A percentile compares a stretch with the other conserved stretches of the same genome.
Conservation (phyloP, 2,888 invertebrate genomes). For the Cephus spinipes region DNA sequence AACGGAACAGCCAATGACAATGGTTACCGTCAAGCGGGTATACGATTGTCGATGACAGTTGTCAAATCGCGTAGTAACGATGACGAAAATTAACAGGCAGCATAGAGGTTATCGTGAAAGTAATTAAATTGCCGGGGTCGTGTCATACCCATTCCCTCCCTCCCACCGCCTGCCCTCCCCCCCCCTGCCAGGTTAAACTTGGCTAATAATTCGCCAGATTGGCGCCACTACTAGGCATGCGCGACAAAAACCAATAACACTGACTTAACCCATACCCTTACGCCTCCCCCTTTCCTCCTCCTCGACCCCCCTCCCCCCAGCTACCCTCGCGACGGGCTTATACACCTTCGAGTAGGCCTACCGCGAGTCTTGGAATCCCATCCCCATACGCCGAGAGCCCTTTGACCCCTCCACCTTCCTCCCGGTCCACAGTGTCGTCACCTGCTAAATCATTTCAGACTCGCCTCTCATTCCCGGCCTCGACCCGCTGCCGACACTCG, state of each 20-base stretch:
- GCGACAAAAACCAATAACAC: slow-evolving; percentile 64
- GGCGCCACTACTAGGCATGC: slow-evolving; percentile 60
- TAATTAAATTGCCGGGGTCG: slow-evolving; percentile 27
- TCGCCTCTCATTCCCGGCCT: too few relatives aligned
- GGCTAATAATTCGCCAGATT: slow-evolving; percentile 64
- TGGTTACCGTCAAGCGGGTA: too few relatives aligned
- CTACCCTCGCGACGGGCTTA: slow-evolving; percentile 17
- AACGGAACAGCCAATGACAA: background rate
- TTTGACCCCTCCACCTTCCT: slow-evolving; percentile 20
- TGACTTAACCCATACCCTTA: slow-evolving; percentile 36
- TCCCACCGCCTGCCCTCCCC: slow-evolving; percentile 24
- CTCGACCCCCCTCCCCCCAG: background rate
- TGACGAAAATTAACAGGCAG: too few relatives aligned
- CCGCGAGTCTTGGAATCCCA: background rate
- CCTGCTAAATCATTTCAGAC: too few relatives aligned
- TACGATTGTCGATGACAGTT: too few relatives aligned
- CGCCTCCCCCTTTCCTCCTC: slow-evolving; percentile 18
- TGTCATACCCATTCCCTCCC: slow-evolving; percentile 44
- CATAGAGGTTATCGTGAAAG: background rate
- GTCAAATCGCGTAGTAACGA: too few relatives aligned
- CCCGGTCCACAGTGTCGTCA: too few relatives aligned
- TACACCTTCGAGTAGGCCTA: background rate
- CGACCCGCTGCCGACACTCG: too few relatives aligned
- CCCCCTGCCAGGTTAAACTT: slow-evolving; percentile 51
- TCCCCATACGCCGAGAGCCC: background rate